Evolutionary conservation across 2,113 vertebrate species (phyloP), one percentile per base, ranked within the genome.

Genomic region (Candoia aspera): DNA sequence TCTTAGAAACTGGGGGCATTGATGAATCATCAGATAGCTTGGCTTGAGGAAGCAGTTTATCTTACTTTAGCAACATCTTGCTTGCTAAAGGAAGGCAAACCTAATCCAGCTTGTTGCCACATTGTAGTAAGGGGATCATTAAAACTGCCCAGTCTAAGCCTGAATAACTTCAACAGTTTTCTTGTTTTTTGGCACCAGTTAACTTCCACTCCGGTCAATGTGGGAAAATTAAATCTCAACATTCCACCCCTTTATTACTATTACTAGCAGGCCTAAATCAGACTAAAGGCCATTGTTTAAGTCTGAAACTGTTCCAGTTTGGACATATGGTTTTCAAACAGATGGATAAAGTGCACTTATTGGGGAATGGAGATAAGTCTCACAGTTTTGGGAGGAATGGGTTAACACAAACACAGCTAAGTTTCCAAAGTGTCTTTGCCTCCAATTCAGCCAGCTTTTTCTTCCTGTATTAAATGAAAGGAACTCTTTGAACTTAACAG

Each of bases 311-410:
- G 55, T 90, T 96, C 96, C 96, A 96, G 54, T 29, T 11, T 29
- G 90, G 94, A 94, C 95, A 95, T 90, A 93, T 89, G 94, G 92
- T n/a, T 68, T 86, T 84, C 79, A 88, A 96, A 93, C 94, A 96
- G 95, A 96, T 95, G 96, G 94, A 94, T 59, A 33, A 0, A 1
- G 90, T 46, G 58, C 17, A 46, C 29, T 84, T 57, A 73, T 33
- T 84, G 93, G 29, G 37, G 87, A 88, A 54, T 84, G 24, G 79
- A 57, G 37, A 54, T 21, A 90, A 92, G 68, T 19, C 26, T 24
- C 13, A 84, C 37, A 2, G 68, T 85, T 94, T 91, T 91, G 84
- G 85, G 92, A 55, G 10, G 33, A 19, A 1, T 37, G 17, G 2
- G 6, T 79, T 79, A 79, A 79, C 33, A 79, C 15, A 79, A 79